Evolutionary conservation across 2,888 invertebrate species (phyloP), one percentile per base, ranked within the genome.

Genomic region (Orgyia antiqua): DNA sequence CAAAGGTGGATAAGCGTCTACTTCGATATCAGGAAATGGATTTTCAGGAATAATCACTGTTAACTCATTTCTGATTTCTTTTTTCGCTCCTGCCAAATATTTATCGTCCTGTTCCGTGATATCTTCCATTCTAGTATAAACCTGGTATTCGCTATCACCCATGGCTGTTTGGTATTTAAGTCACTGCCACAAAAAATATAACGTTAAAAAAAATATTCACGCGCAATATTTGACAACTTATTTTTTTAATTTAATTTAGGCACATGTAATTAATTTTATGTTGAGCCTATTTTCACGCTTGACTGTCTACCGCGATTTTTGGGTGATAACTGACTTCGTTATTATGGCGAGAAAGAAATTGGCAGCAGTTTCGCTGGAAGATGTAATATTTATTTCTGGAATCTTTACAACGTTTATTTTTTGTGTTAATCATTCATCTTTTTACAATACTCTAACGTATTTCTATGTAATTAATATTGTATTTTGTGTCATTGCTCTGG

Each of bases 1-100:
- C 58, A 88, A 82, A 0, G 91, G 91, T 3, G 88, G 87, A 42
- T 88, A 87, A 1, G 87, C 73, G 29, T 88, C 87, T 0, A 87
- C 78, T 43, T 71, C 80, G 46, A 88, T 84, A 41, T 87, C 87
- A 9, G 87, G 86, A 39, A 86, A 86, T 0, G 86, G 86, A 30
- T 86, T 86, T 54, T 86, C 86, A 9, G 86, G 86, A 42, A 86
- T 86, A 9, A 86, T 61, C 18, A 86, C 73, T 4, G 72, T 68
- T 6, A 84, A 49, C 10, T 80, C 83, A 37, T 86, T 86, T 35
- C 86, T 61, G 33, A 72, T 71, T 51, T 86, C 86, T 33, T 77
- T 83, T 31, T 51, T 79, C 0, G 86, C 86, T 32, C 86, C 86
- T 0, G 86, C 84, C 27, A 86, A 55, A 40, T 63, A 44, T 49